Base-by-base conservation (phyloP, 2,888 invertebrate genomes). In the Erebia aethiops region DNA sequence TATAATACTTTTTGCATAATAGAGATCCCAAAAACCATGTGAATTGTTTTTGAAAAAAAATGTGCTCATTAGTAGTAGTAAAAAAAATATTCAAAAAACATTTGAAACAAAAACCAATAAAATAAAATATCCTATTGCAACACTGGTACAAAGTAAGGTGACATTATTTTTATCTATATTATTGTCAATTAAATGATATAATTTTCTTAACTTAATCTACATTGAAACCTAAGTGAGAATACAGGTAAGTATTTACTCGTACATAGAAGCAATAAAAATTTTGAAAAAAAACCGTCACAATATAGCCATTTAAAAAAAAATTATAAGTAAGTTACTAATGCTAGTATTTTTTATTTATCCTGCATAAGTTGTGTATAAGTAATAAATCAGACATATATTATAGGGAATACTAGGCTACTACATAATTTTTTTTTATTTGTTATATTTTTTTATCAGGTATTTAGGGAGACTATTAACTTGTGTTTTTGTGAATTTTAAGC, bases 141-240 rank as follows among this genome's bases (percentile, higher is more conserved):
- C 63, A 64, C 64, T 54, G 52, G 52, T 52, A 35, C 1, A 26
- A 13, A 14, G 14, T 18, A 18, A 10, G 18, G 46, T 43, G 43
- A n/a, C 0, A 63, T 52, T 52, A 35, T 26, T 63, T 13, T 52
- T 52, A 71, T 63, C 54, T 46, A 70, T 56, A 75, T 77, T 77
- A 77, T 77, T 77, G 76, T 74, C 77, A 68, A 49, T 43, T 43
- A 69, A 72, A 70, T 67, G 70, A 72, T 72, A 72, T 70, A 64
- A 10, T 49, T 64, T 67, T 43, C 67, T 49, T 67, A 54, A 54
- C 46, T 68, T 62, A 62, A 18, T 62, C 43, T 41, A 56, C 41
- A 56, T 18, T 18, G 56, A 54, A 56, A 54, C 1, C 13, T n/a
- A 67, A 51, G 7, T 14, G 18, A 62, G 14, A 54, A 61, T 1